Conservation (phyloP, 2,797 vertebrate genomes). For the Hypotaenidia philippensis region DNA sequence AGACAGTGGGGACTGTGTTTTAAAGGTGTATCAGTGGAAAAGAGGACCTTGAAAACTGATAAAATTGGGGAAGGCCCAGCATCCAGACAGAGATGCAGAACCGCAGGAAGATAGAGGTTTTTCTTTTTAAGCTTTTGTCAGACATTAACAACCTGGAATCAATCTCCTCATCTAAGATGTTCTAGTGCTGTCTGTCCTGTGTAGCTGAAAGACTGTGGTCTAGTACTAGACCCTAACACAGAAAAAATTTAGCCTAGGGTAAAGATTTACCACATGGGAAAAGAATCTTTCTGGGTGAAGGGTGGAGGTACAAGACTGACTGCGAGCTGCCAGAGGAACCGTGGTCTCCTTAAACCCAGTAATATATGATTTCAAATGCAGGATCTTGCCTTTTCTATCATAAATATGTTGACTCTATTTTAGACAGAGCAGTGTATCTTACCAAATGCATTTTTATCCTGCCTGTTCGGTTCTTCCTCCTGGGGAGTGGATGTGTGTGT, state of each 20-base stretch:
- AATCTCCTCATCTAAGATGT: background rate
- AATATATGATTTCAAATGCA: background rate
- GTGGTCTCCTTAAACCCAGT: background rate
- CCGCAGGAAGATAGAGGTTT: background rate
- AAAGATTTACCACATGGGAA: background rate
- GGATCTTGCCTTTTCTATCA: background rate
- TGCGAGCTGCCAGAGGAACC: background rate
- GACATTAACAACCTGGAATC: background rate
- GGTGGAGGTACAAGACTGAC: background rate
- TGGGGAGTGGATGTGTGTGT: background rate
- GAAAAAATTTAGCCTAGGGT: background rate
- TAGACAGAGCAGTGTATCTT: background rate
- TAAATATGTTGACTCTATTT: background rate
- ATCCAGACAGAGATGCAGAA: background rate
- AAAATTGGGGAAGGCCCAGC: background rate
- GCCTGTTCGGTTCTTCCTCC: background rate
- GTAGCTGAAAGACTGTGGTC: background rate
- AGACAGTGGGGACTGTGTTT: background rate
- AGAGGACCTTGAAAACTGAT: background rate
- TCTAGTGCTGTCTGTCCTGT: background rate
- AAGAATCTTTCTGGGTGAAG: background rate
- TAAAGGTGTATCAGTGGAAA: background rate
- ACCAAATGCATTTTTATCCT: background rate
- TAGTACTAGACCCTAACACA: background rate
- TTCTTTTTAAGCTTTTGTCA: background rate